Conservation (phyloP, 2,113 vertebrate species). For the Clupea harengus region DNA sequence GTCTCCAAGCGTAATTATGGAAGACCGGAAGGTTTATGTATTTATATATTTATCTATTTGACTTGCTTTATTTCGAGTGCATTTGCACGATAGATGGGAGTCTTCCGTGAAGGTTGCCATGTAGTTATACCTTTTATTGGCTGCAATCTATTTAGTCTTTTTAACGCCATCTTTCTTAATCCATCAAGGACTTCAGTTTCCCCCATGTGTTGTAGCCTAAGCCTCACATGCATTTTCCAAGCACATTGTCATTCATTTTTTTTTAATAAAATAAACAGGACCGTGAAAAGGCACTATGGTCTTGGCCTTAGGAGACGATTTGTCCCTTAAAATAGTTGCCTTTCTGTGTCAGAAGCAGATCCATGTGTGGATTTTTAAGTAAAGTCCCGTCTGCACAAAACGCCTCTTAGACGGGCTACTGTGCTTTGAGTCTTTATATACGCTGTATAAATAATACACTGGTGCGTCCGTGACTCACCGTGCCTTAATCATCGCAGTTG, state of each 20-base stretch:
- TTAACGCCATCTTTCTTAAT: neutral
- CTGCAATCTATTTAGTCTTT: neutral
- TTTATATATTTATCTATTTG: neutral
- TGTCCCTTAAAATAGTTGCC: neutral
- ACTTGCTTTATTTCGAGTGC: neutral
- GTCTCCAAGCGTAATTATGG: neutral
- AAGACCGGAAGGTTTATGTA: neutral
- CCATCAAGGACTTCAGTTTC: neutral
- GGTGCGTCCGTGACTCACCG: slow-evolving; percentile 56
- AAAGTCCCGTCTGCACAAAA: neutral
- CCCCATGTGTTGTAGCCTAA: neutral
- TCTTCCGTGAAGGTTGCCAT: neutral
- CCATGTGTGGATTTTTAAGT: neutral
- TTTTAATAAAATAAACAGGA: neutral
- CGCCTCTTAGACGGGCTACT: neutral
- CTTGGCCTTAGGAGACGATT: neutral
- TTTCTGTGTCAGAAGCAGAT: neutral
- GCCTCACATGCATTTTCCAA: neutral
- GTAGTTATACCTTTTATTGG: neutral
- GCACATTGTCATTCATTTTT: neutral
- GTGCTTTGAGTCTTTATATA: slow-evolving; percentile 42
- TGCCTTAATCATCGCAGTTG: slow-evolving; percentile 48
- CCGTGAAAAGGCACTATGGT: neutral
- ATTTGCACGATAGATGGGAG: neutral
- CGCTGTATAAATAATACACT: slow-evolving; percentile 43